Evolutionary conservation across 1,140 invertebrate species (phyloP).

Genomic region (Drosophila sp.): DNA sequence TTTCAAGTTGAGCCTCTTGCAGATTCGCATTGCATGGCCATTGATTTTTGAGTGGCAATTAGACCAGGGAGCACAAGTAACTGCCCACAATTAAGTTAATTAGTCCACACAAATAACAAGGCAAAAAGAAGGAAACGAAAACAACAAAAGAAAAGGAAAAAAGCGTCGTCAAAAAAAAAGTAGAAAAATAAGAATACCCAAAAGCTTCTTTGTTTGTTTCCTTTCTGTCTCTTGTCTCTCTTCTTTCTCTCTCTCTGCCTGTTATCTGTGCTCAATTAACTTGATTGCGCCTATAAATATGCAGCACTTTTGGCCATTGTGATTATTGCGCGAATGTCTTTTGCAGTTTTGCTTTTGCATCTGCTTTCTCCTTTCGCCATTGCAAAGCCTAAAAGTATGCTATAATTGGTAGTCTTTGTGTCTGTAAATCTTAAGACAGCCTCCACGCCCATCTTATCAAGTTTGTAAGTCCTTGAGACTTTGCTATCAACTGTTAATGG

Average conservation of each 20-base stretch:
- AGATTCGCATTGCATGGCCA: conserved; percentile 32
- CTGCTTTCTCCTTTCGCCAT: conserved; percentile 2
- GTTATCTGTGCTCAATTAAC: conserved; percentile 69
- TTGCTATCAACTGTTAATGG: conserved; percentile 11
- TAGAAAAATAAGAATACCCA: not conserved
- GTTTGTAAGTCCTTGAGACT: not conserved
- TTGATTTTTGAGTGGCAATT: conserved; percentile 73
- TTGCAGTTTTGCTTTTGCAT: conserved; percentile 24
- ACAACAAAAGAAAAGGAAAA: not conserved
- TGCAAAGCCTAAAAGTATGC: conserved; percentile 55
- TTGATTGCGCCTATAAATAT: conserved; percentile 82
- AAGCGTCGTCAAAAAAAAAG: not conserved
- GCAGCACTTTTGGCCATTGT: conserved; percentile 64
- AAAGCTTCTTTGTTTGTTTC: conserved; percentile 10
- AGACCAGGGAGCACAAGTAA: conserved; percentile 38
- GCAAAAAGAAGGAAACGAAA: not conserved
- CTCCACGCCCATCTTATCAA: not conserved
- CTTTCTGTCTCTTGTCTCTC: not conserved
- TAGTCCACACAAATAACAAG: conserved; percentile 34
- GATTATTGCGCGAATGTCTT: conserved; percentile 70
- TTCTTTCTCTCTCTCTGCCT: conserved; percentile 10
- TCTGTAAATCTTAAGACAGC: conserved; percentile 1
- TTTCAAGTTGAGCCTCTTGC: conserved; percentile 10
- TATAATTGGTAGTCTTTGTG: conserved; percentile 71
- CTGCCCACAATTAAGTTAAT: conserved; percentile 76